Evolutionary conservation across 2,797 vertebrate genomes (phyloP).

Genomic region (Schizothorax lantsangensis): DNA sequence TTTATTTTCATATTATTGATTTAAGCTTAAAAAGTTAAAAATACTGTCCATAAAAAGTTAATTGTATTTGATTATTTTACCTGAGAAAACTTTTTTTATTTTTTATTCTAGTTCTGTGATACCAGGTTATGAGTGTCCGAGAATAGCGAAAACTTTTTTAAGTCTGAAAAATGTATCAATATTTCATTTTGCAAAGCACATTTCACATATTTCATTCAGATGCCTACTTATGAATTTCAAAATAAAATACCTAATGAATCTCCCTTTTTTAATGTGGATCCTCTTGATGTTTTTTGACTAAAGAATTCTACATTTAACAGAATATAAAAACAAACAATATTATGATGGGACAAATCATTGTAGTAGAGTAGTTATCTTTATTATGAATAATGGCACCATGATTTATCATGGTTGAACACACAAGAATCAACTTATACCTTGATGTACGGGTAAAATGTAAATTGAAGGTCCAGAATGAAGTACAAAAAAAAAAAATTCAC

Average conservation of each 20-base stretch:
- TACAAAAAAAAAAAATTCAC: constrained; percentile 38
- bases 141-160: neutral
- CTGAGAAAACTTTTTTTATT: neutral
- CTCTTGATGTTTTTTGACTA: neutral
- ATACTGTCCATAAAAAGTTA: too few relatives aligned
- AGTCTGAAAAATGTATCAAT: neutral
- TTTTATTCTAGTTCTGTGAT: neutral
- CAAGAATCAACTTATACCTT: constrained; percentile 47
- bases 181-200: neutral
- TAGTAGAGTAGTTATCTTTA: constrained; percentile 49
- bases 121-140: too few relatives aligned
- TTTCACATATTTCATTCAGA: neutral
- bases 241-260: neutral
- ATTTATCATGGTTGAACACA: constrained; percentile 34
- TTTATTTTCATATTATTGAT: neutral
- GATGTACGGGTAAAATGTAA: constrained; percentile 22
- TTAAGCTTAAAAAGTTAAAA: neutral
- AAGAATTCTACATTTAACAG: neutral
- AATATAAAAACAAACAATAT: neutral
- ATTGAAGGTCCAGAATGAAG: constrained; percentile 34
- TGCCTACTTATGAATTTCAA: neutral
- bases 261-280: neutral
- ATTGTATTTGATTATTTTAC: neutral
- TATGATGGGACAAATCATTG: neutral
- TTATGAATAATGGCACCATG: constrained; percentile 49